Evolutionary conservation across 2,888 invertebrate genomes (phyloP), one percentile per base, ranked within the genome.

Genomic region (Cartodere bifasciata): DNA sequence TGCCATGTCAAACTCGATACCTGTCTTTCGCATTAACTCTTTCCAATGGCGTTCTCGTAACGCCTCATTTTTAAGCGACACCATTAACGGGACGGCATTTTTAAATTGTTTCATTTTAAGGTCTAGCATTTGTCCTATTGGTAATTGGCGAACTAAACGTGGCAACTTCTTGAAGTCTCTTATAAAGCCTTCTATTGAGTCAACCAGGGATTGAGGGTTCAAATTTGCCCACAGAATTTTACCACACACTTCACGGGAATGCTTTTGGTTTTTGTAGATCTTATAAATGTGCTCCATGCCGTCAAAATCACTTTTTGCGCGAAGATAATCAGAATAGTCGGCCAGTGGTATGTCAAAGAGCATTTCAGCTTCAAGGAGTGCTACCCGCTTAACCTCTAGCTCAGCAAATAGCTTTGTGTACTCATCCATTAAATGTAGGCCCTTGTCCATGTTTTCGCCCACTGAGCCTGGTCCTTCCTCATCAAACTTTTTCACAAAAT

Each of bases 11-110:
- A 91, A 91, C 38, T 70, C 64, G 46, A 76, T 63, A 53, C 80
- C 79, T 9, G 91, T 92, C 58, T 84, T 85, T 2, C 62, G 62
- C 91, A 92, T 91, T 26, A 92, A 63, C 45, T 82, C 75, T 43
- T 75, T 72, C 92, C 92, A 94, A 60, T 94, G 92, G 7, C 91
- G 68, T 43, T 86, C 84, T 6, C 88, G 65, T 56, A 94, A 70
- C 0, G 91, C 87, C 48, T 91, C 88, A 52, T 88, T 84, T 57
- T 91, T 92, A 29, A 94, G 59, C 23, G 87, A 84, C 3, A 87
- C 83, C 75, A 91, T 90, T 26, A 92, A 62, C 0, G 91, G 88
- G 2, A 92, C 79, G 0, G 85, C 77, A 40, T 75, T 75, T 52
- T 82, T 82, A 62, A 92, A 92, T 48, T 83, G 82, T 48, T 80